A percentile compares a stretch with the other conserved stretches of the same genome.
These are phyloP conservation scores for Mus spretus DNA, from an alignment of 2,797 vertebrate species.

Conservation along the genomic window DNA sequence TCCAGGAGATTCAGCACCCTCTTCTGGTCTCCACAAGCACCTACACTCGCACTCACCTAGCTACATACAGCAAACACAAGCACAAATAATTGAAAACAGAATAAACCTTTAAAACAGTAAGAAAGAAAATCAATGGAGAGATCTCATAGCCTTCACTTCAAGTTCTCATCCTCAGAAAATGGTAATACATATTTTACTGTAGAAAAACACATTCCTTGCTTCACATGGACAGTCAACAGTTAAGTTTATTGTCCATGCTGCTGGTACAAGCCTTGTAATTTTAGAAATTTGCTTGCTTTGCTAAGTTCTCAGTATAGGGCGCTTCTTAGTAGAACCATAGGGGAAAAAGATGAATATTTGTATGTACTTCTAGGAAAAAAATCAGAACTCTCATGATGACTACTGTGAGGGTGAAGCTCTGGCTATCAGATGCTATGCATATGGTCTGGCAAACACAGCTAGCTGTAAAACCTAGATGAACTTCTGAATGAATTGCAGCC, in stretches of 20 bases:
- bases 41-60: not conserved
- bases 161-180: not conserved
- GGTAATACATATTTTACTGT: not conserved
- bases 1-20: not conserved
- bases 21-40: not conserved
- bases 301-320: not conserved
- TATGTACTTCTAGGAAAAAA: not conserved
- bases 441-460: not conserved
- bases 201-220: not conserved
- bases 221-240: not conserved
- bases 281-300: not conserved
- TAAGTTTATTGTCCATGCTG: not conserved
- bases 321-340: not conserved
- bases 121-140: not conserved
- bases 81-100: not conserved
- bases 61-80: not conserved
- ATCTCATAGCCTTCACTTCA: not conserved
- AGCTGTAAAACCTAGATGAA: constrained; percentile 20
- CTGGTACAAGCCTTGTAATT: not conserved
- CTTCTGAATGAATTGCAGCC: constrained; percentile 41
- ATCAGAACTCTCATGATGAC: not conserved
- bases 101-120: not conserved
- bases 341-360: not conserved
- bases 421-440: not conserved
- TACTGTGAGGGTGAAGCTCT: not conserved